phyloP scores from a whole-genome alignment of 2,797 vertebrate genomes.

The Danio jaintianensis region DNA sequence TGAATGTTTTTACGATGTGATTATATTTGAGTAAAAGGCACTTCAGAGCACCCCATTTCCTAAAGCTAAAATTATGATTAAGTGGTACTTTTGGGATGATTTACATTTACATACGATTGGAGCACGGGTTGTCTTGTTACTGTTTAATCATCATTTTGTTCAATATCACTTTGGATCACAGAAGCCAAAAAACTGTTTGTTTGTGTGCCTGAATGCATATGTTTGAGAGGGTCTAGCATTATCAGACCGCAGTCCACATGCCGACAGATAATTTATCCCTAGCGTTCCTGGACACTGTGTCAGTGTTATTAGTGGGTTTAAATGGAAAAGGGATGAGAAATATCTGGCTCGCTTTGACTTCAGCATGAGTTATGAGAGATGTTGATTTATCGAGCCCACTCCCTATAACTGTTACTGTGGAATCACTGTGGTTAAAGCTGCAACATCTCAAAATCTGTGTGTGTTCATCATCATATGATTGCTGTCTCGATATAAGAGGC shows the following conservation, averaged over 20 bases:
- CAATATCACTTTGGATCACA: conserved; percentile 23
- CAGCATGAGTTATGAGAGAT: conserved; percentile 40
- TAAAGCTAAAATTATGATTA: not conserved
- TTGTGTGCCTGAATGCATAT: not conserved
- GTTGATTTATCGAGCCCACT: conserved; percentile 19
- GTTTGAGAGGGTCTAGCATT: conserved; percentile 9
- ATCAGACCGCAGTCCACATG: not conserved
- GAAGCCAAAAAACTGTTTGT: not conserved
- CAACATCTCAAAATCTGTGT: conserved; percentile 4
- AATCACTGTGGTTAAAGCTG: conserved; percentile 35
- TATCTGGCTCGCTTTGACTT: conserved; percentile 16
- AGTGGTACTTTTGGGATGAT: conserved; percentile 32
- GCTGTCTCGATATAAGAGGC: not conserved
- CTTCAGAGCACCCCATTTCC: not conserved
- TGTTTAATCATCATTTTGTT: conserved; percentile 15
- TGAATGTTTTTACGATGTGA: too few species aligned
- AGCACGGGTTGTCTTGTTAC: not conserved
- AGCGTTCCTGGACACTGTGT: conserved; percentile 31
- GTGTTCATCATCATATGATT: conserved; percentile 5
- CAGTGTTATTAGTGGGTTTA: conserved; percentile 34
- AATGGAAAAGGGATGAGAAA: conserved; percentile 26
- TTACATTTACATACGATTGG: not conserved
- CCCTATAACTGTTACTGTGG: conserved; percentile 6
- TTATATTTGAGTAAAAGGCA: not conserved
- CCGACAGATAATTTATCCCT: conserved; percentile 12